Evolutionary conservation across 2,797 vertebrate species (phyloP).

Genomic region (Semaprochilodus insignis): DNA sequence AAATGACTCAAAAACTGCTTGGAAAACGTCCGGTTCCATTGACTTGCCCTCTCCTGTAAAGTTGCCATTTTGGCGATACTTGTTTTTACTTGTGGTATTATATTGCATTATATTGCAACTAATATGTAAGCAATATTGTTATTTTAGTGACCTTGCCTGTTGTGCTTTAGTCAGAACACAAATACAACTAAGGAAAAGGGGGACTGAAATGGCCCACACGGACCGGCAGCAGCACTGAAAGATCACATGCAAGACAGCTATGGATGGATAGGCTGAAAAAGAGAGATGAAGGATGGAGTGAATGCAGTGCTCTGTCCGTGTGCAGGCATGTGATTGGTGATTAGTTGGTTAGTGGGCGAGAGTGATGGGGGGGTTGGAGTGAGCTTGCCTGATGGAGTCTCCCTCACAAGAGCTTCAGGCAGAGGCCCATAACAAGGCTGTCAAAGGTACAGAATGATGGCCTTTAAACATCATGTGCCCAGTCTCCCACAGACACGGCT

Average conservation of each 20-base stretch:
- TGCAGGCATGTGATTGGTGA: constrained; percentile 18
- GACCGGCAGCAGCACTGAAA: neutral
- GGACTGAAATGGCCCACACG: neutral
- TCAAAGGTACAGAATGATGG: constrained; percentile 33
- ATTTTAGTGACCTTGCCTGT: neutral
- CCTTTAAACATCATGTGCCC: neutral
- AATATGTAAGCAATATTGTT: neutral
- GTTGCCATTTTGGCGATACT: no score
- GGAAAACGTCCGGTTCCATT: no score
- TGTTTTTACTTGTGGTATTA: no score
- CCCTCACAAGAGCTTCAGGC: constrained; percentile 37
- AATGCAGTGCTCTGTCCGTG: neutral
- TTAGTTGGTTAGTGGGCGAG: constrained; percentile 33
- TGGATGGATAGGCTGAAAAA: neutral
- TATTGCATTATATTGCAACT: neutral
- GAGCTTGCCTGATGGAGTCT: constrained; percentile 35
- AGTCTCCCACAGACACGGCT: neutral
- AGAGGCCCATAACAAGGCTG: constrained; percentile 38
- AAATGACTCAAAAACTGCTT: no score
- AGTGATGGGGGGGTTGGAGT: constrained; percentile 28
- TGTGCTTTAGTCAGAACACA: neutral
- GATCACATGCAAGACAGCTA: neutral
- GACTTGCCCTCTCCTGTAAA: no score
- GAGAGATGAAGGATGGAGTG: constrained; percentile 16
- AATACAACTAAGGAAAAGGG: neutral